Evolutionary conservation across 1,140 invertebrate species (phyloP), one percentile per base, ranked within the genome.

Genomic region (Drosophila repleta): DNA sequence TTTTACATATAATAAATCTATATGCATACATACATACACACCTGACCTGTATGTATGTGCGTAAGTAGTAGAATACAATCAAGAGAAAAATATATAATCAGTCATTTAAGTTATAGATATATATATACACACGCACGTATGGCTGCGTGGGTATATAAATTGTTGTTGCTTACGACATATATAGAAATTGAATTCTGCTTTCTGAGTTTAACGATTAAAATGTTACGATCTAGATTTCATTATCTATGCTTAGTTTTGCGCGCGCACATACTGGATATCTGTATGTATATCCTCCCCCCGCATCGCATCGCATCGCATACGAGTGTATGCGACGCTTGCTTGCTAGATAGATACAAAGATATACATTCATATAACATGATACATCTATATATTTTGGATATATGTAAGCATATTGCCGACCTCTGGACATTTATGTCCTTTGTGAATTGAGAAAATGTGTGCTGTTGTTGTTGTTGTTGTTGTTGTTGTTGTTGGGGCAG

Each of bases 11-110:
- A 52, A 52, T 61, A 35, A 35, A 35, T 35, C 10, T 35, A 39
- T 37, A 60, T 56, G 46, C 29, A 65, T 29, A 7, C 32, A 35
- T 35, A 10, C 6, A 35, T 35, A 35, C 51, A 43, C n/a, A n/a
- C n/a, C n/a, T n/a, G n/a, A n/a, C n/a, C n/a, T 63, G 18, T 18
- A 26, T 3, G 35, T 24, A 60, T 61, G 21, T 68, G 61, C 37
- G 37, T 83, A 70, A 37, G 64, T 74, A 68, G 46, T 77, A 70
- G 48, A 56, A 74, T 64, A 70, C 24, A 69, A 68, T 69, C 58
- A 85, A 76, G 58, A 61, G 70, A 66, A 87, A 87, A 87, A 88
- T 87, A 87, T 76, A 88, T 88, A 87, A 87, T 87, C 82, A 87
- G 82, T 87, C 82, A 80, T 87, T 84, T 77, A 84, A 76, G 81